These are phyloP conservation scores for Dolichallabes microphthalmus DNA, from an alignment of 2,113 vertebrate genomes.

Conservation along the genomic window DNA sequence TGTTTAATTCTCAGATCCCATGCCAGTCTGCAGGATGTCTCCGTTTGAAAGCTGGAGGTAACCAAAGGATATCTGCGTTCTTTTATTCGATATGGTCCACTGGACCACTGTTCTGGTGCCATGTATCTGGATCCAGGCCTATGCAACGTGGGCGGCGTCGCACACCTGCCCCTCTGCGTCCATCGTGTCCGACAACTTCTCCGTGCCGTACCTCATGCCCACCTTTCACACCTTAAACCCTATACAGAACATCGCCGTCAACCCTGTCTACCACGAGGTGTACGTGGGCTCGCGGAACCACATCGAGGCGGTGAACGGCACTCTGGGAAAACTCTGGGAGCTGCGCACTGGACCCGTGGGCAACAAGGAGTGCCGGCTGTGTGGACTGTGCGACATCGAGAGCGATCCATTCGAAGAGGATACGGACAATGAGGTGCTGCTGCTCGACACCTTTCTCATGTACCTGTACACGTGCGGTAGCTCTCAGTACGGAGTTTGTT, in stretches of 20 bases:
- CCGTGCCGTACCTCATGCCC: constrained; percentile 77
- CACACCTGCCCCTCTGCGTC: constrained; percentile 71
- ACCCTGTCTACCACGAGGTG: constrained; percentile 69
- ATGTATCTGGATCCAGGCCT: constrained; percentile 70
- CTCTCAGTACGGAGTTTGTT: constrained; percentile 81
- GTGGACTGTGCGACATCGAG: constrained; percentile 71
- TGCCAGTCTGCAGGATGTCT: constrained; percentile 58
- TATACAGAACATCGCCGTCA: constrained; percentile 82
- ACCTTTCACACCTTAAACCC: constrained; percentile 68
- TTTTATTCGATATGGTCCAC: constrained; percentile 69
- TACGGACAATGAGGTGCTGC: constrained; percentile 79
- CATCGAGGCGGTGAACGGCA: constrained; percentile 77
- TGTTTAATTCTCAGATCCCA: constrained; percentile 26
- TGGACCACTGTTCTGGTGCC: constrained; percentile 63
- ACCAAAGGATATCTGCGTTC: constrained; percentile 48
- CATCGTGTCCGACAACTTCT: constrained; percentile 76
- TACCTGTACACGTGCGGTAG: constrained; percentile 87
- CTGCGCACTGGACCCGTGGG: constrained; percentile 83
- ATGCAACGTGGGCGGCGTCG: constrained; percentile 53
- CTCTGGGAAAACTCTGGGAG: constrained; percentile 70
- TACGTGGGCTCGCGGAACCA: constrained; percentile 86
- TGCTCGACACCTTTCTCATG: constrained; percentile 79
- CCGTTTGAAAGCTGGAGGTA: constrained; percentile 63
- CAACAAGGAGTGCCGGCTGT: constrained; percentile 76
- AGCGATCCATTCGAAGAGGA: constrained; percentile 65